These are phyloP conservation scores for Malurus splendens DNA, from an alignment of 2,797 vertebrate genomes.

Conservation along the genomic window DNA sequence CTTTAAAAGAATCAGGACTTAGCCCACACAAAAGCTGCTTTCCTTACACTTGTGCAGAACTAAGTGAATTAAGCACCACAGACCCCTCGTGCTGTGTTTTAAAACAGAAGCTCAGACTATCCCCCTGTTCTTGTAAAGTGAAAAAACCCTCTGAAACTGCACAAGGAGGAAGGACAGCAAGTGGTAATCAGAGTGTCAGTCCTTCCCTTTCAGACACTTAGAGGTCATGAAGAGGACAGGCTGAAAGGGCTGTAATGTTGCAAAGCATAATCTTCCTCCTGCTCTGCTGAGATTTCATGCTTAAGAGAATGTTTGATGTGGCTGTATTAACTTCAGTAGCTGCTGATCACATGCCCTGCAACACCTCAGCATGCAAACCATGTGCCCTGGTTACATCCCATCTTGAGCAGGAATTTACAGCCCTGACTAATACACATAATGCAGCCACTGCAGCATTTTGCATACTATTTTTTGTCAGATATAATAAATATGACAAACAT, in stretches of 20 bases:
- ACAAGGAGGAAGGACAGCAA: not conserved
- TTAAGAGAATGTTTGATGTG: not conserved
- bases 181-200: not conserved
- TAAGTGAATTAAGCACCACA: not conserved
- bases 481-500: not conserved
- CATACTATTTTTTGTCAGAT: rapidly evolving
- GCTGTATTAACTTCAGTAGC: not conserved
- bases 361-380: not conserved
- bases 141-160: not conserved
- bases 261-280: not conserved
- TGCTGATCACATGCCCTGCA: not conserved
- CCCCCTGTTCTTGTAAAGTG: not conserved
- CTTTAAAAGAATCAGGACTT: not conserved
- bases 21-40: not conserved
- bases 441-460: not conserved
- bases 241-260: not conserved
- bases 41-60: not conserved
- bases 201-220: not conserved
- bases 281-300: not conserved
- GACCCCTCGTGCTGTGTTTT: not conserved
- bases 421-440: not conserved
- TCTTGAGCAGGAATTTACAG: not conserved
- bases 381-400: not conserved
- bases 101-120: not conserved
- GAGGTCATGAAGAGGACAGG: not conserved